Conservation (phyloP, 2,888 invertebrate genomes). For the Creontiades dilutus region DNA sequence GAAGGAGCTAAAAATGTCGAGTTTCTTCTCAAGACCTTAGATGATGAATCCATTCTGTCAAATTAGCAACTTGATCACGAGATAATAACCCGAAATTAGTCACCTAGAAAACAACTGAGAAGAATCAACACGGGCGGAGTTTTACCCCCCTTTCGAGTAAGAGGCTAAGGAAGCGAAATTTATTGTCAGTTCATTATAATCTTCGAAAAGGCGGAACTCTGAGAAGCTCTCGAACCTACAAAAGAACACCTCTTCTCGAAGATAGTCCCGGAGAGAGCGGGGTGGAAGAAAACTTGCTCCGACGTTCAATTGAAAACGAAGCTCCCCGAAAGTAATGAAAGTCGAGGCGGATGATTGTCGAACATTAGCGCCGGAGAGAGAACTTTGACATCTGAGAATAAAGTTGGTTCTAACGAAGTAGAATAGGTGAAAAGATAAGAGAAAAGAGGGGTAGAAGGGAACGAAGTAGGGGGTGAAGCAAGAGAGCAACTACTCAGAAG, state of each 20-base stretch:
- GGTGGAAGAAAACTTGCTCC: conserved; percentile 1
- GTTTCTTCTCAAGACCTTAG: too few relatives aligned
- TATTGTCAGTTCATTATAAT: conserved; percentile 42
- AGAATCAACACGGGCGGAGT: conserved; percentile 27
- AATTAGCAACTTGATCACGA: neutral
- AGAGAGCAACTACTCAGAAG: conserved; percentile 38
- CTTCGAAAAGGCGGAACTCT: neutral
- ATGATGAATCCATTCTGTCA: neutral
- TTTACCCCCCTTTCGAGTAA: neutral
- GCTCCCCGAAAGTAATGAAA: conserved; percentile 22
- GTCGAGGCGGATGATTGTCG: conserved; percentile 48
- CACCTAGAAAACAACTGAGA: conserved; percentile 35
- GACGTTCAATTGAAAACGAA: conserved; percentile 17
- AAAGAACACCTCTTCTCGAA: neutral
- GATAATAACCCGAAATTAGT: neutral
- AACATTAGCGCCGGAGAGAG: conserved; percentile 24
- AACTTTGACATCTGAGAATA: conserved; percentile 53
- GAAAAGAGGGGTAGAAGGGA: neutral
- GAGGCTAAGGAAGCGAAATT: neutral
- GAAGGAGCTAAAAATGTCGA: neutral
- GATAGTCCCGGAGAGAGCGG: neutral
- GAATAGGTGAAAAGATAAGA: conserved; percentile 53
- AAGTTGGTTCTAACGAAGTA: conserved; percentile 49
- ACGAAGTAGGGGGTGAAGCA: too few relatives aligned
- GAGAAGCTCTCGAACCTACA: neutral